Percentiles rank a stretch among this genome's conserved stretches.
phyloP scores from a whole-genome alignment of 2,888 invertebrate genomes.

The Acrobasis suavella region DNA sequence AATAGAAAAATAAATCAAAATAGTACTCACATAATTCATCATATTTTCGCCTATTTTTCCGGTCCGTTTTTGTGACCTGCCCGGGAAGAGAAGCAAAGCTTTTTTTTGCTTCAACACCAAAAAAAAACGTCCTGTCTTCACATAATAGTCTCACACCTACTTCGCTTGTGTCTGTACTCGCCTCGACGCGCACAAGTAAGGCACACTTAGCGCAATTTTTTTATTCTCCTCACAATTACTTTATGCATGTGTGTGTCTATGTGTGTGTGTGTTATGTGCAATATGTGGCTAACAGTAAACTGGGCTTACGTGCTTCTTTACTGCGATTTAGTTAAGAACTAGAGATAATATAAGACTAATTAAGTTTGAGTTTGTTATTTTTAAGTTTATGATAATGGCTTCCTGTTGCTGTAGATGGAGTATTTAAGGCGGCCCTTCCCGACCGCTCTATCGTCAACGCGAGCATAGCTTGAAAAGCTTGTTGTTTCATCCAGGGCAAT shows the following conservation, averaged over 20 bases:
- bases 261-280: conserved; percentile 34
- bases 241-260: conserved; percentile 42
- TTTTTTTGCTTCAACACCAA: no score
- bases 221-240: conserved; percentile 77
- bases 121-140: no score
- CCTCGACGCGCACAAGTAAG: conserved; percentile 72
- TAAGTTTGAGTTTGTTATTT: conserved; percentile 1
- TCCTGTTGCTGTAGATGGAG: not conserved
- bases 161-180: conserved; percentile 48
- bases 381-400: not conserved
- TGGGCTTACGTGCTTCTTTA: conserved; percentile 31
- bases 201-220: conserved; percentile 79
- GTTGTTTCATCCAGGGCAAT: no score
- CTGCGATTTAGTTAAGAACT: conserved; percentile 1
- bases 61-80: no score
- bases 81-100: no score
- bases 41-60: no score
- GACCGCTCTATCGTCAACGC: no score
- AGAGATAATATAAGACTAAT: conserved; percentile 6
- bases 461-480: no score
- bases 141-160: conserved; percentile 11
- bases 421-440: no score
- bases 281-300: conserved; percentile 18
- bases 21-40: no score
- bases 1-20: no score